A percentile compares a stretch with the other conserved stretches of the same genome.
These are phyloP conservation scores for Aplocera efformata DNA, from an alignment of 2,888 invertebrate species.

Conservation along the genomic window DNA sequence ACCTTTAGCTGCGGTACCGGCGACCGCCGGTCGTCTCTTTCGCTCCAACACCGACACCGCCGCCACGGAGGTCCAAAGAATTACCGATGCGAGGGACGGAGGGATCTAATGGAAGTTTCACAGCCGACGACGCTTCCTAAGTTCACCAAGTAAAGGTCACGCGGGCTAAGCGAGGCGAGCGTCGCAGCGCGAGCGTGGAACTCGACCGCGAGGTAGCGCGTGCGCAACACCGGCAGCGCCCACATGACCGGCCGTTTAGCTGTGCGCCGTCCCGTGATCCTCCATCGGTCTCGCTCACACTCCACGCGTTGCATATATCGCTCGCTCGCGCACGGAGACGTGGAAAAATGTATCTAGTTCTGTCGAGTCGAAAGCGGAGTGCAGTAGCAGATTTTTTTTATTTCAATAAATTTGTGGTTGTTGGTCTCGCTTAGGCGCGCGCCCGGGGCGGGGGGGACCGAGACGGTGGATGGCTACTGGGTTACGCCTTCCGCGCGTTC, in stretches of 20 bases:
- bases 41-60: slow-evolving; percentile 61
- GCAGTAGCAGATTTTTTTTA: slow-evolving; percentile 76
- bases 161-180: slow-evolving; percentile 72
- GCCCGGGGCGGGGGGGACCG: slow-evolving; percentile 70
- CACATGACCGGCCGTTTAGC: slow-evolving; percentile 74
- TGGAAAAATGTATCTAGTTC: slow-evolving; percentile 80
- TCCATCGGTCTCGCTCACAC: slow-evolving; percentile 51
- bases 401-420: slow-evolving; percentile 80
- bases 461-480: slow-evolving; percentile 72
- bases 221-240: slow-evolving; percentile 80
- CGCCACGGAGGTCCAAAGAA: slow-evolving; percentile 53
- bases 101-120: slow-evolving; percentile 75
- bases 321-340: slow-evolving; percentile 61
- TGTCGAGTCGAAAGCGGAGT: slow-evolving; percentile 76
- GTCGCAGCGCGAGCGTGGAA: slow-evolving; percentile 74
- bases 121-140: slow-evolving; percentile 77
- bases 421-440: slow-evolving; percentile 75
- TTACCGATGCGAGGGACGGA: slow-evolving; percentile 60
- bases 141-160: slow-evolving; percentile 79
- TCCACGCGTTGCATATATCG: slow-evolving; percentile 19
- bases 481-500: slow-evolving; percentile 80
- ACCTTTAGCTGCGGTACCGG: slow-evolving; percentile 72
- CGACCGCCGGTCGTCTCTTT: slow-evolving; percentile 69
- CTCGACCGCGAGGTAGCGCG: slow-evolving; percentile 73
- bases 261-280: slow-evolving; percentile 50